Base-by-base conservation (phyloP, 2,797 vertebrate species). In the Mastacembelus armatus region DNA sequence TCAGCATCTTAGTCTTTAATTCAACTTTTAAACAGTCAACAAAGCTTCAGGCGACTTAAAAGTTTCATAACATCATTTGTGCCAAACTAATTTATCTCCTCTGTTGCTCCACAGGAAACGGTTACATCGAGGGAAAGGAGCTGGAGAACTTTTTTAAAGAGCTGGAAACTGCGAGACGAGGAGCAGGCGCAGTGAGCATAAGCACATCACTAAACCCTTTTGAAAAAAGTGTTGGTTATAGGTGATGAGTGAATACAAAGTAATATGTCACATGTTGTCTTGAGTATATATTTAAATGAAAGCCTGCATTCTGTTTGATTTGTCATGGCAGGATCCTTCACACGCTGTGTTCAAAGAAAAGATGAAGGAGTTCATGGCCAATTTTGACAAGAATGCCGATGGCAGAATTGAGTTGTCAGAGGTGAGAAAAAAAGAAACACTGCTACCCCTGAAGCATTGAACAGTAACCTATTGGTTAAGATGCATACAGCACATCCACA, bases 91-190 rank as follows among this genome's bases (percentile, higher is more conserved):
- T 83, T 83, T 43, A 38, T 55, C 30, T 57, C 24, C 45, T 82
- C 65, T 59, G 60, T 26, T 78, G 69, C 67, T 52, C 74, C 30
- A 4, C 85, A 99, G 97, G 96, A 83, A 98, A 99, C 60, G 97
- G 97, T 9, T 99, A 94, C 85, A 98, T 99, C 5, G 96, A 98
- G 92, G 97, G 96, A 21, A 96, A 96, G 83, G 96, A 99, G 79
- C 91, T 99, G 90, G 96, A 98, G 88, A 94, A 94, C 87, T 99
- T 99, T 87, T 95, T 98, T 91, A 94, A 91, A 67, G 95, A 99
- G 88, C 86, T 99, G 88, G 96, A 98, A 89, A 91, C 88, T 0
- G 93, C 92, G 0, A 93, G 96, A 60, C 95, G 93, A 89, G 96
- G 95, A 54, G 89, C 92, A 0, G 94, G 95, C 48, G 86, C 94